Evolutionary conservation across 1,140 invertebrate genomes (phyloP), one percentile per base, ranked within the genome.

Genomic region (Drosophila baimaii): DNA sequence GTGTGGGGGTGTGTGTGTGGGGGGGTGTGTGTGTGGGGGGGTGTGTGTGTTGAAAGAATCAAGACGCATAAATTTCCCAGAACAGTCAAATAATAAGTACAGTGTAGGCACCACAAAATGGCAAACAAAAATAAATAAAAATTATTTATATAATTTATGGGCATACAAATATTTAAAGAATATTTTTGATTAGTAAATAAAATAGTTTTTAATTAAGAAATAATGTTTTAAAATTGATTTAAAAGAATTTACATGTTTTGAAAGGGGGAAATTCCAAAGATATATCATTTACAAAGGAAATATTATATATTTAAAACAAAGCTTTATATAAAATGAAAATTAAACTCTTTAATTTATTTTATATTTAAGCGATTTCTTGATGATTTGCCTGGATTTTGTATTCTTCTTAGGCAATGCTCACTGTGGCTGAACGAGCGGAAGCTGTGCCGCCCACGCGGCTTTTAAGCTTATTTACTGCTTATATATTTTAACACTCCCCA

Each of bases 401-500:
- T 2, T 12, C 27, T 0, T 21, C 44, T 33, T 25, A 39, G 25
- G 12, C 35, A 31, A 25, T 29, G 0, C 19, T 51, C 15, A 76
- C 73, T 76, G 73, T 76, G 27, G 10, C 21, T 54, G 35, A 23
- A 17, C 37, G 25, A 43, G 21, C 44, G 29, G 57, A 37, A 46
- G 59, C 59, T 46, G 64, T 35, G 41, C 31, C 31, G 68, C 70
- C 70, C 68, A 70, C 64, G 59, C 80, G 83, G 81, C 82, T 79
- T 89, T 88, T 83, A 79, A 88, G 84, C 84, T 88, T 88, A 88
- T 88, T 88, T 88, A 88, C 84, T 89, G 77, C 84, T 88, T 89
- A 89, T 88, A 82, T 86, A 88, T 88, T 82, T 88, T 76, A 86
- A 79, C 83, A 77, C 73, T 56, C 54, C 19, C 47, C 44, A 23